phyloP scores from a whole-genome alignment of 2,797 vertebrate species.

The Catamblyrhynchus diadema region DNA sequence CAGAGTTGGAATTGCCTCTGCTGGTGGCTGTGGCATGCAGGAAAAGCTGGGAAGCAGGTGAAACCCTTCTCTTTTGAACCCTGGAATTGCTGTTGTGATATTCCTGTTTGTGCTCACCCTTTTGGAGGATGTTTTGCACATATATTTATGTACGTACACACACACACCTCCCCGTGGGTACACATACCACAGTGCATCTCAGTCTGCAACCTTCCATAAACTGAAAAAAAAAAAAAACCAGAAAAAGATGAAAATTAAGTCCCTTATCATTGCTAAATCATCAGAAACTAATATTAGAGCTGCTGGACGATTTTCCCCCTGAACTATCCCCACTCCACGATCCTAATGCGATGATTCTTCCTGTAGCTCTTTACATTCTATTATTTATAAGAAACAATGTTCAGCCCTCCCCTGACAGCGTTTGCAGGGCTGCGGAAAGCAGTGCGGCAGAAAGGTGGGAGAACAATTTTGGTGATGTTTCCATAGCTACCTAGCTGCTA shows the following conservation, averaged over 20 bases:
- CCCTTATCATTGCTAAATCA: conserved; percentile 32
- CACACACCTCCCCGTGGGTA: not conserved
- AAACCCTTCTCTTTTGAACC: not conserved
- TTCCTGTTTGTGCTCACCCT: not conserved
- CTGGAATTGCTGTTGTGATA: not conserved
- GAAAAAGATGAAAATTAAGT: conserved; percentile 25
- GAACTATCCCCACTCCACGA: conserved; percentile 52
- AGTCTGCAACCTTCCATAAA: not conserved
- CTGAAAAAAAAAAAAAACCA: not conserved
- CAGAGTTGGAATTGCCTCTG: not conserved
- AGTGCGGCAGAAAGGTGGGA: conserved; percentile 72
- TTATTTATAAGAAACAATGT: conserved; percentile 81
- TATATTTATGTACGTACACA: not conserved
- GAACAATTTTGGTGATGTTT: conserved; percentile 80
- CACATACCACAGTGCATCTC: not conserved
- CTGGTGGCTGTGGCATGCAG: not conserved
- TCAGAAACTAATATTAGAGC: conserved; percentile 55
- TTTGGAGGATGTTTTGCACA: not conserved
- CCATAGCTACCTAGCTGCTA: conserved; percentile 80
- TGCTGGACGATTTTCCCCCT: conserved; percentile 14
- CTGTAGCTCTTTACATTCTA: conserved; percentile 69
- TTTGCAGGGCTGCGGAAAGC: conserved; percentile 68
- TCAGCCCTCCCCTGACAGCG: conserved; percentile 70
- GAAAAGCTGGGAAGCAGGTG: not conserved
- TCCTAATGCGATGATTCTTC: conserved; percentile 65